These are phyloP conservation scores for Acleris cristana DNA, from an alignment of 2,888 invertebrate genomes.

Conservation along the genomic window DNA sequence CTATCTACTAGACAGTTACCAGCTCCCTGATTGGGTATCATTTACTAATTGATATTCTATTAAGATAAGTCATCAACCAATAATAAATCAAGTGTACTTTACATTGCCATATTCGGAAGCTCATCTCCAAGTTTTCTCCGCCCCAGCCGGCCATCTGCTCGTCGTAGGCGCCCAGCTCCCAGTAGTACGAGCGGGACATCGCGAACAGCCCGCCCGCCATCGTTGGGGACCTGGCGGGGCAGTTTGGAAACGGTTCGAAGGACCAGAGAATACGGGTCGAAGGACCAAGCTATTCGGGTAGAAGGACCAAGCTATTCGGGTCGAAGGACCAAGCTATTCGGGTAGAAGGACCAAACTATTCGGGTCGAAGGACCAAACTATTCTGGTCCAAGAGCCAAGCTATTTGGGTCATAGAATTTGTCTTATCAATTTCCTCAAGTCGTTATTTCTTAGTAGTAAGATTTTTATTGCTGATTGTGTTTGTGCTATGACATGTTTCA, in stretches of 20 bases:
- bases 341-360: background rate
- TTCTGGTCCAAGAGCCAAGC: background rate
- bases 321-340: background rate
- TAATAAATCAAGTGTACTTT: conserved; percentile 13
- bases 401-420: background rate
- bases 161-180: conserved; percentile 98
- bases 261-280: background rate
- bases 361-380: background rate
- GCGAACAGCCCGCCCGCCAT: conserved; percentile 99
- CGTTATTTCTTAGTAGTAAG: no score
- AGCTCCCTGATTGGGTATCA: no score
- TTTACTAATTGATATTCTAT: no score
- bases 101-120: conserved; percentile 94
- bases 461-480: no score
- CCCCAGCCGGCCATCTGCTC: conserved; percentile 99
- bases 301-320: background rate
- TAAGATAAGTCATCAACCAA: no score
- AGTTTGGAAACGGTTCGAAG: background rate
- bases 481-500: no score
- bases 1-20: no score
- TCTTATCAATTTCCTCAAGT: no score
- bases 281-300: background rate
- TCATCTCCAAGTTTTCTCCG: conserved; percentile 98
- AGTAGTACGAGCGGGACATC: conserved; percentile 95
- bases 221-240: conserved; percentile 89